phyloP scores from a whole-genome alignment of 2,113 vertebrate genomes.

The Naja naja region DNA sequence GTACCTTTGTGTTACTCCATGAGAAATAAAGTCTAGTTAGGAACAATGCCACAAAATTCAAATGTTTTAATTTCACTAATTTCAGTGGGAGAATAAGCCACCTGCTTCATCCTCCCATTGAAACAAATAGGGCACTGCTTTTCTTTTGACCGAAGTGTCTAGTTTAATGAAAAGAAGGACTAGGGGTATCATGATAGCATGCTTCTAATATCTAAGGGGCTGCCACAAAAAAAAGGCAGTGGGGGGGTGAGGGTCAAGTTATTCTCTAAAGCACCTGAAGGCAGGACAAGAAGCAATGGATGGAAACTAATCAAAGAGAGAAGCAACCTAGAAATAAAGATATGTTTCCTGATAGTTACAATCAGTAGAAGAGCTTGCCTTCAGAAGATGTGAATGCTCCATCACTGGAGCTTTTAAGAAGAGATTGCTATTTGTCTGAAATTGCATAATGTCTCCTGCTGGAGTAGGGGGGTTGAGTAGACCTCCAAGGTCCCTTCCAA shows the following conservation, averaged over 20 bases:
- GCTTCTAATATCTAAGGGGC: not conserved
- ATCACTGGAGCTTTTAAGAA: too few species aligned
- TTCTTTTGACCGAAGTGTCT: not conserved
- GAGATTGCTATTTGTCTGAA: not conserved
- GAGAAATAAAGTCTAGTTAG: not conserved
- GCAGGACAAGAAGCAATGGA: not conserved
- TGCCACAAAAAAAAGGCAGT: not conserved
- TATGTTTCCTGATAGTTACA: too few species aligned
- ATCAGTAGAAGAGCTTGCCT: too few species aligned
- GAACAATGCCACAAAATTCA: not conserved
- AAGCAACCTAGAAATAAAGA: not conserved
- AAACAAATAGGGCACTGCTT: not conserved
- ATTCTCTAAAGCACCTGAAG: not conserved
- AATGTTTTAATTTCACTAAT: not conserved
- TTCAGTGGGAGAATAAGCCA: not conserved
- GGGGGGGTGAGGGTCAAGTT: not conserved
- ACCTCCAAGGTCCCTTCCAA: not conserved
- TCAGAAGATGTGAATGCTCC: too few species aligned
- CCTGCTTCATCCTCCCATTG: not conserved
- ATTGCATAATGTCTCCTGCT: not conserved
- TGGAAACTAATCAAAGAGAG: not conserved
- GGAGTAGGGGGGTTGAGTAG: not conserved
- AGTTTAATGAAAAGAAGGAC: not conserved
- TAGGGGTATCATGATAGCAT: not conserved
- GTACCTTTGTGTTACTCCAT: not conserved